Evolutionary conservation across 2,797 vertebrate species (phyloP).

Genomic region (Trematomus bernacchii): DNA sequence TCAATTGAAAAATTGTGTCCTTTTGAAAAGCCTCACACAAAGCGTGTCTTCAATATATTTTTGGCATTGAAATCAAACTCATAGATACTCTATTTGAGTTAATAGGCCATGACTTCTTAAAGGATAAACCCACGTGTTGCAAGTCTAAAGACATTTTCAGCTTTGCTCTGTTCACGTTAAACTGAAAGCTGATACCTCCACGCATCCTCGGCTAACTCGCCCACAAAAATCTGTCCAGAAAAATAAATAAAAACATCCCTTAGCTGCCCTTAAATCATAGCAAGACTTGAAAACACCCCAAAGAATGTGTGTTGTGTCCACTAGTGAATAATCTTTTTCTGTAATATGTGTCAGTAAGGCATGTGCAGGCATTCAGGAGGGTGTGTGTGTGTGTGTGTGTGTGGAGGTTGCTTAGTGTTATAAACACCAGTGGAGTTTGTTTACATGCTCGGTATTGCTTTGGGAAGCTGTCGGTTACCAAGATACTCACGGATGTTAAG

Average conservation of each 20-base stretch:
- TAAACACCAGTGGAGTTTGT: constrained; percentile 66
- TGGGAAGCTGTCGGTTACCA: constrained; percentile 51
- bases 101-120: background rate
- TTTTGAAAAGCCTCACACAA: background rate
- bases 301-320: constrained; percentile 10
- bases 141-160: constrained; percentile 2
- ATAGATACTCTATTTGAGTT: background rate
- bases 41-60: background rate
- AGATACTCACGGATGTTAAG: constrained; percentile 49
- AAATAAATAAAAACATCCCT: background rate
- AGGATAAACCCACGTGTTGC: constrained; percentile 15
- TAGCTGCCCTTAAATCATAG: constrained; percentile 25
- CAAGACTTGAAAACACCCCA: constrained; percentile 10
- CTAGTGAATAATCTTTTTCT: constrained; percentile 37
- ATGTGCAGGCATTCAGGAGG: constrained; percentile 35
- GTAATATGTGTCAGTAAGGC: constrained; percentile 34
- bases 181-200: constrained; percentile 52
- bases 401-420: constrained; percentile 27
- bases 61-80: background rate
- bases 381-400: constrained; percentile 15
- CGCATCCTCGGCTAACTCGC: constrained; percentile 22
- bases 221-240: background rate
- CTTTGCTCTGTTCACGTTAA: constrained; percentile 25
- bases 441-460: constrained; percentile 63
- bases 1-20: background rate